Percentiles rank a stretch among this genome's conserved stretches.
phyloP scores from a whole-genome alignment of 2,797 vertebrate species.

The Pangasius mekongensis region DNA sequence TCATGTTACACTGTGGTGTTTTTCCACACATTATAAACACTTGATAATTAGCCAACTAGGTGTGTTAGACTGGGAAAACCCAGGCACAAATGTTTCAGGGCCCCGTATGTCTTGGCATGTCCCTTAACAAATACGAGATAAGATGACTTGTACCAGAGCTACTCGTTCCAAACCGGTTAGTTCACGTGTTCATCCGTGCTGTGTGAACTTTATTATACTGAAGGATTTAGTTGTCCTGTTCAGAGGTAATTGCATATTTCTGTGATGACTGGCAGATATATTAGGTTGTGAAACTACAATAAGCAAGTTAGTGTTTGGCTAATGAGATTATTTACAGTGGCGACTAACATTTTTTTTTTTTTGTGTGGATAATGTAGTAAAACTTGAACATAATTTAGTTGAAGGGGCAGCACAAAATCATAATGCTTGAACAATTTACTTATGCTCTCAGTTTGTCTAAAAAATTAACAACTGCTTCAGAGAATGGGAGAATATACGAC shows the following conservation, averaged over 20 bases:
- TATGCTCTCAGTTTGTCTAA: too few species aligned
- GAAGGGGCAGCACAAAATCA: not conserved
- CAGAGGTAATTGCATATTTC: not conserved
- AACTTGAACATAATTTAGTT: not conserved
- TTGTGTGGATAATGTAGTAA: not conserved
- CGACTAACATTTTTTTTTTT: too few species aligned
- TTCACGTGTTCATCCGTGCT: not conserved
- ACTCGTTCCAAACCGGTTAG: slow-evolving; percentile 6
- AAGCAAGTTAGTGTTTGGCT: not conserved
- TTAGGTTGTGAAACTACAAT: not conserved
- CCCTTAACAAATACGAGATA: not conserved
- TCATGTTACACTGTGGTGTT: not conserved
- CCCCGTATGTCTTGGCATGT: not conserved
- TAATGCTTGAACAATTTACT: not conserved
- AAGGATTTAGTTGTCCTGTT: slow-evolving; percentile 1
- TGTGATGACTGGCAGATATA: slow-evolving; percentile 2
- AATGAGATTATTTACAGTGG: not conserved
- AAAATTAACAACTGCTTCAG: not conserved
- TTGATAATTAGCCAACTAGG: slow-evolving; percentile 23
- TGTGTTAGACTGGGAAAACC: not conserved
- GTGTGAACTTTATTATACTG: slow-evolving; percentile 10
- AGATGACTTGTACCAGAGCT: not conserved
- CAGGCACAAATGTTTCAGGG: not conserved
- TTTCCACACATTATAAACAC: not conserved
- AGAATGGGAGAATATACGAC: not conserved